Evolutionary conservation across 2,797 vertebrate genomes (phyloP), one percentile per base, ranked within the genome.

Genomic region (Potorous gilbertii): DNA sequence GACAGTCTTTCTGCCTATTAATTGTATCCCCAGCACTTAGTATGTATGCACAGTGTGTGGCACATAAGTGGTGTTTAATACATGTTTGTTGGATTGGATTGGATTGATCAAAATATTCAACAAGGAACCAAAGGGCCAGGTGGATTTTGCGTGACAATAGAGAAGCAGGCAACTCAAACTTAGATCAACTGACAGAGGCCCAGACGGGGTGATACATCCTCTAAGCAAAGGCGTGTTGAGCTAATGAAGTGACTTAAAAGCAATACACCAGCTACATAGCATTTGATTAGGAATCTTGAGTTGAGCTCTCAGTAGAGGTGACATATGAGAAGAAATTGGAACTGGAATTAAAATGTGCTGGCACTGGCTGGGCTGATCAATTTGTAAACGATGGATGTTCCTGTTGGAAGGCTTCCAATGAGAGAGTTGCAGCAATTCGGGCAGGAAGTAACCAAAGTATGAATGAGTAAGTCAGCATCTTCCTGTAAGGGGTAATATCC

Each of bases 341-440:
- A 90, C 89, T 95, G 91, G 89, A 97, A 94, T 95, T 56, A 95
- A 95, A 94, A 55, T 81, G 40, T 29, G 46, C 92, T 95, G 59
- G 92, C 46, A 93, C 91, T 92, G 74, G 29, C 55, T 81, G 90
- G 54, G 27, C 90, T 55, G 93, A 97, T 95, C 94, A 90, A 96
- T 95, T 81, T 97, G 95, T 93, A 91, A 96, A 94, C 0, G 90
- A 94, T 95, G 95, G 52, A 96, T 97, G 95, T 97, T 54, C 93
- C 62, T 11, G 5, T 50, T 97, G 97, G 98, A 98, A 89, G 90
- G n/a, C 89, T 92, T 97, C 96, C 96, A 97, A 46, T 2, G 34
- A 81, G 93, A 56, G 93, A 97, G 34, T 90, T 4, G 18, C 74
- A 93, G 95, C 91, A 81, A 66, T 87, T 13, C 0, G 31, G 93